These are phyloP conservation scores for Ailurus styani DNA, from an alignment of 2,113 vertebrate genomes.

Conservation along the genomic window DNA sequence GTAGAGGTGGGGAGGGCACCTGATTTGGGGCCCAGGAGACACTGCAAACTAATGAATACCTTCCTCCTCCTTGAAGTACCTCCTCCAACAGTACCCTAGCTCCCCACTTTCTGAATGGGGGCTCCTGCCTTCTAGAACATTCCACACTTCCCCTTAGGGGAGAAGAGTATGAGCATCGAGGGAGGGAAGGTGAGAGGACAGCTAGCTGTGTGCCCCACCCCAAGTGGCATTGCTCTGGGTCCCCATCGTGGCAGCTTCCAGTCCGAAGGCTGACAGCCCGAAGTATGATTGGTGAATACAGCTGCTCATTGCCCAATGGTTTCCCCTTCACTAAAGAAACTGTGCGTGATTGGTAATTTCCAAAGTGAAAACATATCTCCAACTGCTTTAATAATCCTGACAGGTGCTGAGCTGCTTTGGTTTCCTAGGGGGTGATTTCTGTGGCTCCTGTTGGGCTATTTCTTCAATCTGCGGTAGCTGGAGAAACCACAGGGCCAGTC, in stretches of 20 bases:
- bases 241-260: background rate
- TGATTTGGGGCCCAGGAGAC: background rate
- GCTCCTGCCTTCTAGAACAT: background rate
- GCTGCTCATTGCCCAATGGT: background rate
- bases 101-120: background rate
- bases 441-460: background rate
- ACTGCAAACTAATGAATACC: background rate
- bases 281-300: background rate
- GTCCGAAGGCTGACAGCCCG: background rate
- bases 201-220: background rate
- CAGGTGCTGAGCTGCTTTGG: background rate
- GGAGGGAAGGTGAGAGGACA: background rate
- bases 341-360: background rate
- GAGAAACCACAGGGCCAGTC: background rate
- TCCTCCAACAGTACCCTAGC: background rate
- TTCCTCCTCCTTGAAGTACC: background rate
- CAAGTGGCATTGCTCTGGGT: background rate
- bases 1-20: background rate
- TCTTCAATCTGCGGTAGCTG: background rate
- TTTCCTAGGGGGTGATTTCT: background rate
- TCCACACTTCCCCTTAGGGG: background rate
- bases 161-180: background rate
- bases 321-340: background rate
- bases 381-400: background rate
- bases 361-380: conserved; percentile 17